A percentile compares a stretch with the other conserved stretches of the same genome.
Evolutionary conservation across 2,888 invertebrate species (phyloP).

Genomic region (Patella depressa): DNA sequence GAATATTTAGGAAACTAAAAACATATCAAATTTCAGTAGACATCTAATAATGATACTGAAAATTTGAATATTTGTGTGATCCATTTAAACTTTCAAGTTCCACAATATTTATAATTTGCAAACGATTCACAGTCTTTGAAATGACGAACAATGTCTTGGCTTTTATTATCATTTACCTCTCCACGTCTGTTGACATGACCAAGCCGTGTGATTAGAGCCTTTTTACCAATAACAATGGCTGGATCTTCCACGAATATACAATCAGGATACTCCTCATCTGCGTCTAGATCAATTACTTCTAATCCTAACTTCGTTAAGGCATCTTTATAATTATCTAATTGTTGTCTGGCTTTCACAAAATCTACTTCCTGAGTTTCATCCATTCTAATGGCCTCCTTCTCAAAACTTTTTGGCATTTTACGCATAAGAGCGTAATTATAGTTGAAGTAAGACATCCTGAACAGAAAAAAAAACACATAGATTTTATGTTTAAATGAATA

Average conservation of each 20-base stretch:
- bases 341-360: slow-evolving; percentile 84
- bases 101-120: no score
- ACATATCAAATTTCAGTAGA: no score
- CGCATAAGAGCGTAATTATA: slow-evolving; percentile 80
- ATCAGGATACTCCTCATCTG: slow-evolving; percentile 86
- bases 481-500: neutral
- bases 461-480: neutral
- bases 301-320: slow-evolving; percentile 78
- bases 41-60: no score
- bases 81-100: no score
- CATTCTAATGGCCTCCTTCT: slow-evolving; percentile 40
- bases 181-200: slow-evolving; percentile 73
- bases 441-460: slow-evolving; percentile 8
- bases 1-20: no score
- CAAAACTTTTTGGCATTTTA: slow-evolving; percentile 81
- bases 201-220: slow-evolving; percentile 84
- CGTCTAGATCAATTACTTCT: slow-evolving; percentile 90
- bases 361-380: slow-evolving; percentile 73
- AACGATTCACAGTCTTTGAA: no score
- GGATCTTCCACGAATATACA: slow-evolving; percentile 89
- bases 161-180: slow-evolving; percentile 75
- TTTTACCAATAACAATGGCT: slow-evolving; percentile 91
- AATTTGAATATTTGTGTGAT: no score
- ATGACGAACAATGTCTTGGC: no score
- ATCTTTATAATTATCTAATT: slow-evolving; percentile 86